These are phyloP conservation scores for Rhingia campestris DNA, from an alignment of 2,888 invertebrate species.

Conservation along the genomic window DNA sequence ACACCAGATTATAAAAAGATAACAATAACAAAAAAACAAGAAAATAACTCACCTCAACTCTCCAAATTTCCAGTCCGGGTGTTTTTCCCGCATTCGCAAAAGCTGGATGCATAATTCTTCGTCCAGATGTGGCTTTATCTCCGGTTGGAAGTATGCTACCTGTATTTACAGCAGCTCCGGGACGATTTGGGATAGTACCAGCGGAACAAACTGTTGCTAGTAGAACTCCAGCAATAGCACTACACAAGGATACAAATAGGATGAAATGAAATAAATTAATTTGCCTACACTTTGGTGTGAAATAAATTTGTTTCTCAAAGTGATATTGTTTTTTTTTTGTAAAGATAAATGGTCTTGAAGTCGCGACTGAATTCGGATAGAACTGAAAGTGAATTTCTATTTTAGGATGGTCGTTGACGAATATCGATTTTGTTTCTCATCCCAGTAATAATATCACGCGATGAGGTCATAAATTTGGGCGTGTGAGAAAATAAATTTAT, in stretches of 20 bases:
- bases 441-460: slow-evolving; percentile 7
- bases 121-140: slow-evolving; percentile 77
- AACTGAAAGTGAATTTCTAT: slow-evolving; percentile 33
- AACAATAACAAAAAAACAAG: neutral
- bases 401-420: neutral
- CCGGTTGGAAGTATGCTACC: slow-evolving; percentile 77
- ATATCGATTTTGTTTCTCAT: slow-evolving; percentile 52
- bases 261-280: too few species aligned
- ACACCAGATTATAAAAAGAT: neutral
- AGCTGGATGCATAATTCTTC: slow-evolving; percentile 85
- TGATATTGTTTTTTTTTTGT: neutral
- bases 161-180: slow-evolving; percentile 79
- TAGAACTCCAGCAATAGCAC: slow-evolving; percentile 77
- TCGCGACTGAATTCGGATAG: slow-evolving; percentile 5
- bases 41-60: slow-evolving; percentile 88
- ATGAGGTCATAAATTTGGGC: slow-evolving; percentile 32
- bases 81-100: slow-evolving; percentile 88
- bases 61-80: slow-evolving; percentile 90
- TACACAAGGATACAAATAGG: slow-evolving; percentile 49
- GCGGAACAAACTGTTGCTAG: slow-evolving; percentile 79
- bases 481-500: slow-evolving; percentile 33
- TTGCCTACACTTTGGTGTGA: neutral
- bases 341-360: slow-evolving; percentile 7
- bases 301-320: slow-evolving; percentile 4
- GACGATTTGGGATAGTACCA: slow-evolving; percentile 79